Percentiles rank a stretch among this genome's conserved stretches.
These are phyloP conservation scores for Aromia moschata DNA, from an alignment of 2,888 invertebrate species.

Conservation along the genomic window DNA sequence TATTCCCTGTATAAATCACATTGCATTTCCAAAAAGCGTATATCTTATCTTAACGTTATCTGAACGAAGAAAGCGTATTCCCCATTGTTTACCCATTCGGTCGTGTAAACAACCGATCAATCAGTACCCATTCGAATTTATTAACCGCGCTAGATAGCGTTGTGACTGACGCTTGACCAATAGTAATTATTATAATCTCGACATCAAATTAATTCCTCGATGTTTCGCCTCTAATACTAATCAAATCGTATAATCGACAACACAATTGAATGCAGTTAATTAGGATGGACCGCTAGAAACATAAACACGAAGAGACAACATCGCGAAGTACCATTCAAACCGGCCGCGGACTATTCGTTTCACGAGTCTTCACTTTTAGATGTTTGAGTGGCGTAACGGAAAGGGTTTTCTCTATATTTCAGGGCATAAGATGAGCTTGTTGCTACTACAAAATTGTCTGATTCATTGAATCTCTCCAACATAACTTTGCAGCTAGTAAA, in stretches of 20 bases:
- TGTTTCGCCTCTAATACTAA: constrained; percentile 11
- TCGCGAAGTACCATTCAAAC: constrained; percentile 2
- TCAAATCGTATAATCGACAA: constrained; percentile 10
- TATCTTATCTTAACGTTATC: no score
- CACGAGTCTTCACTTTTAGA: background rate
- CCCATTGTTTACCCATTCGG: background rate
- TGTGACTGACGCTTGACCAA: constrained; percentile 6
- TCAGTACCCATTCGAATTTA: constrained; percentile 2
- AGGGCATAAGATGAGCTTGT: no score
- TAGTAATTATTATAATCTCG: constrained; percentile 9
- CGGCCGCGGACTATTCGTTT: background rate
- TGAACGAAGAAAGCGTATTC: no score
- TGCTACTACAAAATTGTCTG: no score
- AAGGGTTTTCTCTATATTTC: no score
- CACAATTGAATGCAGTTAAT: constrained; percentile 14
- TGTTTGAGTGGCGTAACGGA: background rate
- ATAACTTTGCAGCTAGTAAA: no score
- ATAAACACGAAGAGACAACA: constrained; percentile 13
- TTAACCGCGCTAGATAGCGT: background rate
- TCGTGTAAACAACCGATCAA: background rate
- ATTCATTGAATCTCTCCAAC: no score
- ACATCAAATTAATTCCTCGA: constrained; percentile 15
- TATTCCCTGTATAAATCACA: no score
- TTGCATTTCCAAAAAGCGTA: no score
- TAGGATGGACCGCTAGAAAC: constrained; percentile 3